A percentile compares a stretch with the other conserved stretches of the same genome.
phyloP scores from a whole-genome alignment of 1,140 invertebrate genomes.

The Drosophila serrata region DNA sequence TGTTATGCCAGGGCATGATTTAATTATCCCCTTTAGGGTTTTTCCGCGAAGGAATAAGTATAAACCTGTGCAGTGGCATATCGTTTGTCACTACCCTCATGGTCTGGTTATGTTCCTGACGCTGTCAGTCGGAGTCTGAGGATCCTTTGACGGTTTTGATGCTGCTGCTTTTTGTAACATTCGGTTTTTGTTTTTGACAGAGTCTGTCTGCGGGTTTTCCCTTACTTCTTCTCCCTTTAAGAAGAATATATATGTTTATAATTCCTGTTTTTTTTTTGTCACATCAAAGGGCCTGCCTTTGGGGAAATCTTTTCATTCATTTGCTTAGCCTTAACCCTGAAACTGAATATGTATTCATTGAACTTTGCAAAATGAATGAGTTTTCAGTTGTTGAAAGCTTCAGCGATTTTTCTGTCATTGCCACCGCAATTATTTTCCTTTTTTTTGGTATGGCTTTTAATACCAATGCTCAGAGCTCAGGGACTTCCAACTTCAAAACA shows the following conservation, averaged over 20 bases:
- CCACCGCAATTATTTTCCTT: constrained; percentile 4
- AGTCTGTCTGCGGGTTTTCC: constrained; percentile 32
- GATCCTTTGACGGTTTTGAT: constrained; percentile 27
- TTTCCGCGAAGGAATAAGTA: not conserved
- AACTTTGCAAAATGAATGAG: constrained; percentile 7
- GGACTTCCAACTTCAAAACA: constrained; percentile 3
- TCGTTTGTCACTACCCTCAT: constrained; percentile 38
- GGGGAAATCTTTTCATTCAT: constrained; percentile 12
- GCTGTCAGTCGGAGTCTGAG: constrained; percentile 20
- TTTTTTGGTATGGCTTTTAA: not conserved
- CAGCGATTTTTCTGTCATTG: constrained; percentile 22
- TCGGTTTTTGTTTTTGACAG: constrained; percentile 52
- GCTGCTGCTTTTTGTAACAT: constrained; percentile 17
- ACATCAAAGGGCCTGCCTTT: constrained; percentile 42
- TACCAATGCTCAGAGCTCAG: not conserved
- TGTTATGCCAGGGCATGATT: constrained; percentile 30
- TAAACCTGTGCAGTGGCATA: constrained; percentile 39
- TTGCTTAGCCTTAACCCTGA: not conserved
- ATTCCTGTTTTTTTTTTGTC: constrained; percentile 39
- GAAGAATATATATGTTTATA: constrained; percentile 21
- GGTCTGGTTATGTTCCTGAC: constrained; percentile 31
- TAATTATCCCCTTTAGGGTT: constrained; percentile 18
- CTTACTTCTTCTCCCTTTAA: constrained; percentile 11
- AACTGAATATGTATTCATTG: constrained; percentile 10
- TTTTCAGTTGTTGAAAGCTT: constrained; percentile 5